Conservation (phyloP, 2,888 invertebrate species). For the Drosophila histrio region DNA sequence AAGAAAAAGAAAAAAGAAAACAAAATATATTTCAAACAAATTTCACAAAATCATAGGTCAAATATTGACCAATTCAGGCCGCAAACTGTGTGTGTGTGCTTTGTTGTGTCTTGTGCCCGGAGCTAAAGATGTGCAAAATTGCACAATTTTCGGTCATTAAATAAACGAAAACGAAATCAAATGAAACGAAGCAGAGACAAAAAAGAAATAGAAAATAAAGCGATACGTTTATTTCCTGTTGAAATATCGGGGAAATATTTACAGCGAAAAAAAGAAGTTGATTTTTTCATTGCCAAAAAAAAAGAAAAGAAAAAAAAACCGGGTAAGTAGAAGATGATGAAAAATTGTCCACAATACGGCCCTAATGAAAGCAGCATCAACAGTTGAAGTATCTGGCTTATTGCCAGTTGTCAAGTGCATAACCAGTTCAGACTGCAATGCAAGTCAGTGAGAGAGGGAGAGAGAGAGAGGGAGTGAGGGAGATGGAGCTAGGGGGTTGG, state of each 20-base stretch:
- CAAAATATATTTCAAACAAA: slow-evolving; percentile 39
- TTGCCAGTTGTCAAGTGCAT: slow-evolving; percentile 56
- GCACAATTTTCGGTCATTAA: slow-evolving; percentile 48
- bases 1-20: slow-evolving; percentile 19
- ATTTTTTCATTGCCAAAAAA: slow-evolving; percentile 38
- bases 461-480: background rate
- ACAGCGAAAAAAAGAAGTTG: background rate
- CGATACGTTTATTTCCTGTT: slow-evolving; percentile 16
- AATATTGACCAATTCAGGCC: slow-evolving; percentile 62
- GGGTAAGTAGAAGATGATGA: background rate
- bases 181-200: slow-evolving; percentile 27
- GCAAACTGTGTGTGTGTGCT: slow-evolving; percentile 11
- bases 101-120: slow-evolving; percentile 6
- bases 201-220: slow-evolving; percentile 24
- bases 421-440: slow-evolving; percentile 57
- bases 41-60: slow-evolving; percentile 61
- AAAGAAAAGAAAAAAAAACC: background rate
- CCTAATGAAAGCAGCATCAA: slow-evolving; percentile 51
- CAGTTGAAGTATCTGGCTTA: slow-evolving; percentile 12
- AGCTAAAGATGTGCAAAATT: slow-evolving; percentile 58
- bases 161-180: slow-evolving; percentile 4
- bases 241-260: slow-evolving; percentile 20
- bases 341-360: slow-evolving; percentile 30
- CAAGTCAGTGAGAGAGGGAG: slow-evolving; percentile 8
- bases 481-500: background rate